phyloP scores from a whole-genome alignment of 2,888 invertebrate species.

The Spisula subtruncata region DNA sequence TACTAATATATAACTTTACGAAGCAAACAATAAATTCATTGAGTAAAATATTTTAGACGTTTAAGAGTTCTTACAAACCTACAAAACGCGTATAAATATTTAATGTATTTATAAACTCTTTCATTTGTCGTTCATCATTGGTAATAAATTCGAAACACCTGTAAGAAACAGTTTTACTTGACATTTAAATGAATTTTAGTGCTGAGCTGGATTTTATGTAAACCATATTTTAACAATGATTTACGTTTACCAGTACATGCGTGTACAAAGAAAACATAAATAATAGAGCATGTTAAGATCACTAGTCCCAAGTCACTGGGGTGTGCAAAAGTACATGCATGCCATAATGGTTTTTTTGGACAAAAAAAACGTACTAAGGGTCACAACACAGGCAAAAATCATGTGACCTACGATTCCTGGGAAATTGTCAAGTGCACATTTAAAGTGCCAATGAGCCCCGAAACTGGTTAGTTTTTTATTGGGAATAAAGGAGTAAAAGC shows the following conservation, averaged over 20 bases:
- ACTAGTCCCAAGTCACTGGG: no score
- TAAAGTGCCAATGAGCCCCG: no score
- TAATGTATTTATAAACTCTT: neutral
- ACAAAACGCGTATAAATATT: neutral
- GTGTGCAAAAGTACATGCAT: no score
- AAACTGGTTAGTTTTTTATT: no score
- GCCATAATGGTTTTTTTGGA: no score
- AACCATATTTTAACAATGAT: neutral
- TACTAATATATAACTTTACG: no score
- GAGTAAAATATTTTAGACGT: neutral
- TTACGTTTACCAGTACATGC: neutral
- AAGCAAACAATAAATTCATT: no score
- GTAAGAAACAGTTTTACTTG: neutral
- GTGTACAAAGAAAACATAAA: neutral
- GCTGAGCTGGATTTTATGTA: neutral
- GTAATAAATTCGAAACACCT: slow-evolving; percentile 15
- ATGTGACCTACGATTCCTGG: no score
- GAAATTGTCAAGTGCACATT: no score
- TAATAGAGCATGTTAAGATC: neutral
- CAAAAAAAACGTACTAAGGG: no score
- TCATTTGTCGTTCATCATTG: slow-evolving; percentile 8
- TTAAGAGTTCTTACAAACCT: neutral
- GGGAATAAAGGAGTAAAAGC: no score
- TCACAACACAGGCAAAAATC: no score
- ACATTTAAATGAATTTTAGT: neutral